Evolutionary conservation across 2,113 vertebrate genomes (phyloP).

Genomic region (Corvus cornix): DNA sequence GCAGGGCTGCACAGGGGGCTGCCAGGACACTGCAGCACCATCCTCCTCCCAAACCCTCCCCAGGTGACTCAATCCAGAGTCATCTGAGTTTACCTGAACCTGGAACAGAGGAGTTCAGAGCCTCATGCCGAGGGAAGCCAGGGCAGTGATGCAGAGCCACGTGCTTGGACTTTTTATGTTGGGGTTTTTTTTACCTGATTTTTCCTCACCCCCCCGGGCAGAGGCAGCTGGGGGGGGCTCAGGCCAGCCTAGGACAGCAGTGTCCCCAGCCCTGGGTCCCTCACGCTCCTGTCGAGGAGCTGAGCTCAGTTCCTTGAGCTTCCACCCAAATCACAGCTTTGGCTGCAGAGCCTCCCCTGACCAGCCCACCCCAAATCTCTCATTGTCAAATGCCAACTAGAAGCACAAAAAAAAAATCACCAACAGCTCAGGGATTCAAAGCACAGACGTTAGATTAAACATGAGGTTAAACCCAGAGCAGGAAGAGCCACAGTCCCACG

Average conservation of each 20-base stretch:
- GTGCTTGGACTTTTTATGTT: not conserved
- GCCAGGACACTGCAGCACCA: not conserved
- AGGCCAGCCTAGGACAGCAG: not conserved
- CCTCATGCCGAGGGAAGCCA: not conserved
- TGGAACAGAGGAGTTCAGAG: not conserved
- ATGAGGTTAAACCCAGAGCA: fast-evolving
- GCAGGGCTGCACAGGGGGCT: not conserved
- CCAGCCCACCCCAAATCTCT: not conserved
- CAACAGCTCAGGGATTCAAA: fast-evolving
- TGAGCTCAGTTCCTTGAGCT: fast-evolving
- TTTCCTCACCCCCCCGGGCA: not conserved
- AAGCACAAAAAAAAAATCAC: fast-evolving
- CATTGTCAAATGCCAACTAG: fast-evolving
- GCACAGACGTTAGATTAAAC: not conserved
- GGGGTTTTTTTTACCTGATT: not conserved
- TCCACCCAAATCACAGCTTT: not conserved
- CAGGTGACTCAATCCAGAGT: not conserved
- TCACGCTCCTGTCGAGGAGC: fast-evolving
- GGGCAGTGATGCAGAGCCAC: not conserved
- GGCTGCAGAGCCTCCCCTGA: not conserved
- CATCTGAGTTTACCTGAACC: fast-evolving
- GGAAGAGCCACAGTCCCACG: fast-evolving
- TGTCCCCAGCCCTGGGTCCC: not conserved
- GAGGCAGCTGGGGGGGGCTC: not conserved
- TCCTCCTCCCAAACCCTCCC: not conserved